phyloP scores from a whole-genome alignment of 2,113 vertebrate species.

The Pongo pygmaeus region DNA sequence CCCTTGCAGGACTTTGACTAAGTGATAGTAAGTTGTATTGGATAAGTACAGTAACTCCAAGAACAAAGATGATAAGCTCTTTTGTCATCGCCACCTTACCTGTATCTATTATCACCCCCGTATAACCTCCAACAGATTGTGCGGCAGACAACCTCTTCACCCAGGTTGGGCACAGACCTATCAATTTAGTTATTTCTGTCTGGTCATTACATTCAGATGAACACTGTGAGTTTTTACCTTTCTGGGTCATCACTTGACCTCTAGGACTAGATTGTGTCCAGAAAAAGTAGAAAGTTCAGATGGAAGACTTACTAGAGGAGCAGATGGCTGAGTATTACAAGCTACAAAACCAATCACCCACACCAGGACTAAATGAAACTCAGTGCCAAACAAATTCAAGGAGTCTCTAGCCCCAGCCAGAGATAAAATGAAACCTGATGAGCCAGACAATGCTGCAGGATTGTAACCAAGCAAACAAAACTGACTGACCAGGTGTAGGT shows the following conservation, averaged over 20 bases:
- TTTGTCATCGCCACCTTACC: not conserved
- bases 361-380: constrained; percentile 13
- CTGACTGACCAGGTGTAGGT: not conserved
- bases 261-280: not conserved
- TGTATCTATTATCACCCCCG: not conserved
- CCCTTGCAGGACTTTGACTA: not conserved
- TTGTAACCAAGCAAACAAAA: not conserved
- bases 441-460: not conserved
- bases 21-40: not conserved
- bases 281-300: not conserved
- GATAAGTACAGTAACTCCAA: not conserved
- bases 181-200: not conserved
- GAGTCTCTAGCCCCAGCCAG: not conserved
- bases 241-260: not conserved
- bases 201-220: not conserved
- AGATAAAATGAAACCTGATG: not conserved
- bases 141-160: not conserved
- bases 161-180: not conserved
- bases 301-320: not conserved
- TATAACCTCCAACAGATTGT: not conserved
- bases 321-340: not conserved
- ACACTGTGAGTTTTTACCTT: not conserved
- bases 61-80: not conserved
- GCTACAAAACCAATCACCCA: not conserved
- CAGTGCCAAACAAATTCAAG: not conserved